Conservation (phyloP, 30 jellyfish, hydroid and myxozoan genomes). For the Haliclystus octoradiatus region DNA sequence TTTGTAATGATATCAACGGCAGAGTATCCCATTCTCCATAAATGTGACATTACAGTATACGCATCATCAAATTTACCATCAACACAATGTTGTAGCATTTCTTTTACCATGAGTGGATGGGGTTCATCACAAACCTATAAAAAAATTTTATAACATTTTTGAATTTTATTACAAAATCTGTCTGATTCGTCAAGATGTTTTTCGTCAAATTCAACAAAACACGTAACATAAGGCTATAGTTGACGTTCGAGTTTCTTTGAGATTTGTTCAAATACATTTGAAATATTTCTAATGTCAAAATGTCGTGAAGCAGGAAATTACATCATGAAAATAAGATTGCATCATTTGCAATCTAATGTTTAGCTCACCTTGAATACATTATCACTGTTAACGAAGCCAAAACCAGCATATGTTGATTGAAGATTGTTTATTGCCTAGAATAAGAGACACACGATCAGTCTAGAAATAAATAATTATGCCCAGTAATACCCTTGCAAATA, state of each 20-base stretch:
- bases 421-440: slow-evolving; percentile 86
- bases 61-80: slow-evolving; percentile 81
- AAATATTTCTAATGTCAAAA: too few relatives aligned
- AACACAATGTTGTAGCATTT: slow-evolving; percentile 67
- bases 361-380: slow-evolving; percentile 82
- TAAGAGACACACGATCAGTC: background rate
- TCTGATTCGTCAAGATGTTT: too few relatives aligned
- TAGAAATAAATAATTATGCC: too few relatives aligned
- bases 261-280: too few relatives aligned
- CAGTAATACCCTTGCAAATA: too few relatives aligned
- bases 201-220: too few relatives aligned
- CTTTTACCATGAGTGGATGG: slow-evolving; percentile 90
- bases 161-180: background rate
- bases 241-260: too few relatives aligned
- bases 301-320: too few relatives aligned
- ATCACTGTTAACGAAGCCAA: slow-evolving; percentile 87
- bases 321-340: too few relatives aligned
- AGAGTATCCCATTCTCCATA: slow-evolving; percentile 96
- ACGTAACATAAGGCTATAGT: too few relatives aligned
- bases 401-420: slow-evolving; percentile 94
- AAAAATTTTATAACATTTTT: background rate
- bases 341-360: too few relatives aligned
- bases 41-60: slow-evolving; percentile 77
- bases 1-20: slow-evolving; percentile 90
- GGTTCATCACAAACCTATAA: slow-evolving; percentile 98